Base-by-base conservation (phyloP, 2,888 invertebrate species). In the Acronicta psi region DNA sequence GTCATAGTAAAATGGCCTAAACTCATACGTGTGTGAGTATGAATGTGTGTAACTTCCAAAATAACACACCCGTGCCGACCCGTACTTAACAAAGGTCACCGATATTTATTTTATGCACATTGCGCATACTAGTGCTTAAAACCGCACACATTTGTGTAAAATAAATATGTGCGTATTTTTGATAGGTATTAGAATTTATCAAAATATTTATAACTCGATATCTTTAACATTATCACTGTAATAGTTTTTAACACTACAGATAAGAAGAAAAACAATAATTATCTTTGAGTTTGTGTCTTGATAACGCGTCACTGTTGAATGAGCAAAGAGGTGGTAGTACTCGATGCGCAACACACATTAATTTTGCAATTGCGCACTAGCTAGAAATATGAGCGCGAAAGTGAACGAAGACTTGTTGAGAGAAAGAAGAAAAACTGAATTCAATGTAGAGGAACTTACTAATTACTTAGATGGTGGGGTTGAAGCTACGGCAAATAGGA, bases 391-490 rank as follows among this genome's bases (percentile, higher is more conserved):
- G 74, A 52, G 44, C 20, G 40, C 41, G 37, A 81, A 80, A 74
- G 86, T 96, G 9, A 97, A 97, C 85, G 90, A 94, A 53, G 97
- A 97, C 90, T 92, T 97, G 59, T 88, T 92, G 56, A 95, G 90
- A 61, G 97, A 97, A 86, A 95, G 97, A 49, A 89, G 94, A 31
- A 96, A 95, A 71, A 97, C 97, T 80, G 95, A 95, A 43, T 97
- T 97, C 83, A 91, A 96, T 85, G 89, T 96, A 0, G 88, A 94
- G 65, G 98, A 98, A 86, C 91, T 98, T 71, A 97, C 97, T 0
- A 89, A 96, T 80, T 95, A 97, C 74, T 90, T 97, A 72, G 97
- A 97, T 85, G 98, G 97, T 7, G 96, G 96, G 8, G 87, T 86
- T 40, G 92, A 96, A 46, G 96, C 95, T 80, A 97, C 97, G 0